Evolutionary conservation across 2,888 invertebrate genomes (phyloP).

Genomic region (Exocentrus adspersus): DNA sequence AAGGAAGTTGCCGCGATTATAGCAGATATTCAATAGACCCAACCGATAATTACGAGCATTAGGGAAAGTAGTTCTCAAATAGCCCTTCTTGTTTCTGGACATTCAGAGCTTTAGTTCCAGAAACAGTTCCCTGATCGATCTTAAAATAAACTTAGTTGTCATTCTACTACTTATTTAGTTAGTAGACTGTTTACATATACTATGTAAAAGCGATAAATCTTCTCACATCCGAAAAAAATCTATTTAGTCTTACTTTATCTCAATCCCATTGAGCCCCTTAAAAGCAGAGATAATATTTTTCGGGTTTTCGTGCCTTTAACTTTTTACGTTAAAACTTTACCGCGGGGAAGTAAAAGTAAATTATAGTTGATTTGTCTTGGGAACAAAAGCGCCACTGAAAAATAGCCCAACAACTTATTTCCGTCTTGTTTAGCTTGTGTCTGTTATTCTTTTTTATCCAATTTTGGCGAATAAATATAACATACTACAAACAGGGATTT

Average conservation of each 20-base stretch:
- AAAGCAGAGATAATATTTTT: slow-evolving; percentile 8
- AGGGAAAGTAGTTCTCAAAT: too few species aligned
- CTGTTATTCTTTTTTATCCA: slow-evolving; percentile 17
- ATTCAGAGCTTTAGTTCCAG: too few species aligned
- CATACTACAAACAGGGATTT: background rate
- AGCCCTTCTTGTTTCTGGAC: too few species aligned
- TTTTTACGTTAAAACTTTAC: slow-evolving; percentile 26
- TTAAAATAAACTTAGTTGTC: too few species aligned
- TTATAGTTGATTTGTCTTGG: slow-evolving; percentile 27
- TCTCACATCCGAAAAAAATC: background rate
- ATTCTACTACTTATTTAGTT: too few species aligned
- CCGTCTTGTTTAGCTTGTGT: slow-evolving; percentile 21
- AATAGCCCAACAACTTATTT: slow-evolving; percentile 19
- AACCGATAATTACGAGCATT: background rate
- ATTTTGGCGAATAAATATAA: slow-evolving; percentile 1
- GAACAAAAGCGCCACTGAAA: slow-evolving; percentile 20
- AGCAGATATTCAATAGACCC: background rate
- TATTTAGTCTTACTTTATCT: slow-evolving; percentile 1
- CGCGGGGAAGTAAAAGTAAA: slow-evolving; percentile 27
- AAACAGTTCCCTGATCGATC: too few species aligned
- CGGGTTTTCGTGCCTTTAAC: slow-evolving; percentile 12
- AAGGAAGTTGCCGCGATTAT: background rate
- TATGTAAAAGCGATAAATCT: background rate
- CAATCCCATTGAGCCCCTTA: background rate
- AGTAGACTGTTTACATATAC: too few species aligned